These are phyloP conservation scores for Sebastes fasciatus DNA, from an alignment of 2,113 vertebrate species.

Conservation along the genomic window DNA sequence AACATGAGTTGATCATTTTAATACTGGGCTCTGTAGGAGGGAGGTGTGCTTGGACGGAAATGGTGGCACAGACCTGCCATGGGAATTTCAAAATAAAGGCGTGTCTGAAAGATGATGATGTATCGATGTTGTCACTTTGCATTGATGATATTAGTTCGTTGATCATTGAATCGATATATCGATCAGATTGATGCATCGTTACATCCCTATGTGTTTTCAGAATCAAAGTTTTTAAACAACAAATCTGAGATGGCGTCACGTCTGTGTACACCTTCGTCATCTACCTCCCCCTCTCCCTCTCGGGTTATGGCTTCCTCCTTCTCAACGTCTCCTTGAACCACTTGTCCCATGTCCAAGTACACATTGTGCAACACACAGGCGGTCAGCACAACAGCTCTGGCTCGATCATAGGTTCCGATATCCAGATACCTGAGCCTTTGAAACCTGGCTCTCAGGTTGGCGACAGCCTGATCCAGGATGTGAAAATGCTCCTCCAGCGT, in stretches of 20 bases:
- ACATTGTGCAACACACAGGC: conserved; percentile 83
- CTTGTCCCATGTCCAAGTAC: conserved; percentile 69
- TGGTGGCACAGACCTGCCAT: too few relatives aligned
- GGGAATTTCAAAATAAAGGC: too few relatives aligned
- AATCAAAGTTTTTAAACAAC: conserved; percentile 61
- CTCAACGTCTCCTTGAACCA: conserved; percentile 55
- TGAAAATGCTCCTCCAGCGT: conserved; percentile 68
- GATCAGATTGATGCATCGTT: too few relatives aligned
- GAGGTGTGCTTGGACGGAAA: too few relatives aligned
- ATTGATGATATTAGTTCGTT: too few relatives aligned
- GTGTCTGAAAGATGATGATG: too few relatives aligned
- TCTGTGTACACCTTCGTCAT: conserved; percentile 74
- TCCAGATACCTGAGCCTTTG: conserved; percentile 79
- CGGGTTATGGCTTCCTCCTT: conserved; percentile 4
- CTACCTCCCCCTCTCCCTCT: conserved; percentile 55
- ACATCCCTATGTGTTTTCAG: not conserved
- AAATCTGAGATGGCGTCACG: conserved; percentile 71
- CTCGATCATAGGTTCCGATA: conserved; percentile 77
- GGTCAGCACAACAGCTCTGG: conserved; percentile 75
- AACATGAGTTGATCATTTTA: too few relatives aligned
- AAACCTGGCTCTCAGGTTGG: conserved; percentile 75
- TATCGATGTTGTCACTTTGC: too few relatives aligned
- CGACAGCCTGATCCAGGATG: conserved; percentile 69
- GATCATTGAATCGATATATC: too few relatives aligned
- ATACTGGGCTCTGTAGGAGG: too few relatives aligned